Conservation (phyloP, 1,140 invertebrate genomes). For the Drosophila repleta region DNA sequence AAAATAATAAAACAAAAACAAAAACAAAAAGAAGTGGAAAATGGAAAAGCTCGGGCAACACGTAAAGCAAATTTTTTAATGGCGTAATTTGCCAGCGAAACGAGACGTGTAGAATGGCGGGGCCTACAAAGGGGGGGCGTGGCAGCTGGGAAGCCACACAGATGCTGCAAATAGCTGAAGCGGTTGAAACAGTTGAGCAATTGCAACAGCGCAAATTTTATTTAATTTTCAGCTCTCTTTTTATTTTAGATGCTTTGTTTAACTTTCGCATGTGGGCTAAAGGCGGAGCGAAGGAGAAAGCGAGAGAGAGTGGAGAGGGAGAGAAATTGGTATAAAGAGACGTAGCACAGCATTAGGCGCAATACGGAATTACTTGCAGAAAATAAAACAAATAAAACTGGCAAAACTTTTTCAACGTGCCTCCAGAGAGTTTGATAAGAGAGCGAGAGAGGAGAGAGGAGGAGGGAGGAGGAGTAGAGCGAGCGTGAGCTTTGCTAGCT, state of each 20-base stretch:
- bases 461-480: neutral
- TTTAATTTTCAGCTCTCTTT: neutral
- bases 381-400: constrained; percentile 71
- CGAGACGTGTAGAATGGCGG: constrained; percentile 42
- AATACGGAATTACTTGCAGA: constrained; percentile 67
- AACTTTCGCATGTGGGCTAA: constrained; percentile 45
- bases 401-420: constrained; percentile 58
- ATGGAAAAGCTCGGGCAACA: constrained; percentile 39
- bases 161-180: constrained; percentile 34
- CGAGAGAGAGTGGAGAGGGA: constrained; percentile 8
- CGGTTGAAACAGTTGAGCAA: constrained; percentile 51
- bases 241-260: constrained; percentile 58
- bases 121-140: neutral
- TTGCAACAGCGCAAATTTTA: constrained; percentile 52
- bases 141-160: constrained; percentile 13
- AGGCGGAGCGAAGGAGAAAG: neutral
- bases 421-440: constrained; percentile 20
- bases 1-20: constrained; percentile 25
- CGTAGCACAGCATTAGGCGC: constrained; percentile 67
- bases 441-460: neutral
- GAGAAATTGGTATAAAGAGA: constrained; percentile 8
- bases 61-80: constrained; percentile 74
- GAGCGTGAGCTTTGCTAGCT: neutral
- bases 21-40: constrained; percentile 1
- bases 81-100: constrained; percentile 65